Conservation (phyloP, 2,888 invertebrate genomes). For the Chouioia cunea region DNA sequence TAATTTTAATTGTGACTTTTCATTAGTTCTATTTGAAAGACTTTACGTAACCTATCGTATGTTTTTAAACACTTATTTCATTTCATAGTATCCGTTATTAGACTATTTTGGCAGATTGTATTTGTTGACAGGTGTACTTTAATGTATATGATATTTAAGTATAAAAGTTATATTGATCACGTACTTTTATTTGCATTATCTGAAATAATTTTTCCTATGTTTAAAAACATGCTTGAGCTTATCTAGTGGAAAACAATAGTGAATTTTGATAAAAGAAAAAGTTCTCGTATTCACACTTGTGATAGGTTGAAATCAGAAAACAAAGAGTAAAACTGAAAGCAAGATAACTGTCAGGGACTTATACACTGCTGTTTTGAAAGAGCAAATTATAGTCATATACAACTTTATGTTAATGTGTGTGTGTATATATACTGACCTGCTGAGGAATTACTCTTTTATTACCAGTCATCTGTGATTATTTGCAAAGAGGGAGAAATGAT, state of each 20-base stretch:
- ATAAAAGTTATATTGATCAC: too few species aligned
- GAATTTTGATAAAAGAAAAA: too few species aligned
- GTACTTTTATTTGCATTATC: too few species aligned
- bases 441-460: slow-evolving; percentile 15
- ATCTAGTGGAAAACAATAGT: too few species aligned
- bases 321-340: slow-evolving; percentile 14
- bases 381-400: slow-evolving; percentile 14
- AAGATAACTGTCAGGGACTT: slow-evolving; percentile 25
- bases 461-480: neutral
- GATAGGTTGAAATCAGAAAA: slow-evolving; percentile 8
- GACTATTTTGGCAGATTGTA: too few species aligned
- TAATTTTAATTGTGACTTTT: neutral
- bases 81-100: too few species aligned
- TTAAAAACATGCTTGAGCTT: too few species aligned
- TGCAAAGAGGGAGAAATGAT: neutral
- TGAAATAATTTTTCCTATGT: neutral
- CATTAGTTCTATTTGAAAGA: slow-evolving; percentile 15
- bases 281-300: neutral
- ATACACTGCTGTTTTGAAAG: slow-evolving; percentile 4
- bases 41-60: too few species aligned
- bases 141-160: too few species aligned
- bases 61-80: too few species aligned
- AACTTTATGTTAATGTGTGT: slow-evolving; percentile 1
- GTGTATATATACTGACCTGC: slow-evolving; percentile 5
- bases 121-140: too few species aligned